Base-by-base conservation (phyloP, 2,888 invertebrate genomes). In the Eristalis intricaria region DNA sequence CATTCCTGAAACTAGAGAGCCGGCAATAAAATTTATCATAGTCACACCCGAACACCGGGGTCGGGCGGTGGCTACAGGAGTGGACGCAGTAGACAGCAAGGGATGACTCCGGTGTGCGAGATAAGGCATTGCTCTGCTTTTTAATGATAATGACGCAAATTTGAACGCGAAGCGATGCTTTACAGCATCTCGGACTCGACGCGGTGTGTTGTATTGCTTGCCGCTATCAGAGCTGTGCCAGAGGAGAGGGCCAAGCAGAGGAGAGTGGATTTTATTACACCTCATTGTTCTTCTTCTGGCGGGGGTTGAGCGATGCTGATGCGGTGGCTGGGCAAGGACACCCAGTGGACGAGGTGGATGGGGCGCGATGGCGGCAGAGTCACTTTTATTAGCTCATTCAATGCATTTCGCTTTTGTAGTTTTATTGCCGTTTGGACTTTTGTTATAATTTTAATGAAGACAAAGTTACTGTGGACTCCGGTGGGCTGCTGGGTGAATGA, bases 131-230 rank as follows among this genome's bases (percentile, higher is more conserved):
- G 79, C 87, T 87, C 71, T 87, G 83, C 76, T 88, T 90, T 90
- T 89, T 89, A 90, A 90, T 90, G 90, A 89, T 90, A 90, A 90
- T 89, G 89, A 90, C 84, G 89, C 89, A 89, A 90, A 90, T 90
- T 90, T 89, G 88, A 88, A 90, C 84, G 76, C 84, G 66, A 76
- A 80, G 87, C 83, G 87, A 84, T 87, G 84, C 76, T 84, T 50
- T 74, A 76, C 43, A 50, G 43, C 71, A 60, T 69, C 60, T 63
- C 50, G 77, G 60, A 64, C 29, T 64, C 32, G 35, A 23, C 23
- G 68, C 32, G 10, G 50, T 50, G 50, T 40, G 70, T 60, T 75
- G 71, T 73, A 74, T 69, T 69, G 74, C 73, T 68, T 61, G 35
- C 35, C 35, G 38, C 19, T 43, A 43, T 43, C 43, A 4, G 43